Percentiles rank a stretch among this genome's conserved stretches.
phyloP scores from a whole-genome alignment of 2,113 vertebrate species.

The Oxyura jamaicensis region DNA sequence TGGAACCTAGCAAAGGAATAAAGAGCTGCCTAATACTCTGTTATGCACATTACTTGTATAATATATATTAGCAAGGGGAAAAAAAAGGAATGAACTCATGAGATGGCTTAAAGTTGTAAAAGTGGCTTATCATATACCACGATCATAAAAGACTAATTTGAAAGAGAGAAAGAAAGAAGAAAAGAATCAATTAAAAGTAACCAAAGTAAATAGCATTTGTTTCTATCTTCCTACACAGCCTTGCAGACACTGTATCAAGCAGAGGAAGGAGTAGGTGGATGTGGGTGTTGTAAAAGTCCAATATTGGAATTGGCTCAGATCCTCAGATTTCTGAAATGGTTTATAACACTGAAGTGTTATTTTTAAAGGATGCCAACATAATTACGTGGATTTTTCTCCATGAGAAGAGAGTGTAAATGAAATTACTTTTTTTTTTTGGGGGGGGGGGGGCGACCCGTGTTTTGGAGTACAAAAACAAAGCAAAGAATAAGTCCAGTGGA shows the following conservation, averaged over 20 bases:
- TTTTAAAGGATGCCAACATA: neutral
- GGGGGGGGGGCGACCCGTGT: too few relatives aligned
- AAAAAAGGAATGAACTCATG: constrained; percentile 11
- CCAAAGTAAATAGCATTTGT: constrained; percentile 44
- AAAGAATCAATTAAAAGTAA: constrained; percentile 45
- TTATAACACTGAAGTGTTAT: neutral
- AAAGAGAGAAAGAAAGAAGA: constrained; percentile 17
- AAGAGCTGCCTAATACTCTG: constrained; percentile 35
- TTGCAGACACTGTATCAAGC: constrained; percentile 6
- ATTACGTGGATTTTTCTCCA: neutral
- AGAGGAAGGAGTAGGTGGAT: neutral
- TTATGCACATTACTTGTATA: constrained; percentile 24
- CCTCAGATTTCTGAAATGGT: neutral
- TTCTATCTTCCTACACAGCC: constrained; percentile 42
- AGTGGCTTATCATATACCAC: constrained; percentile 58
- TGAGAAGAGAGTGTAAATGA: constrained; percentile 20
- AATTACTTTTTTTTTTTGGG: neutral
- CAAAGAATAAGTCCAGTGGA: neutral
- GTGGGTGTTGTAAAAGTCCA: constrained; percentile 7
- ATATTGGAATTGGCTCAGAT: constrained; percentile 14
- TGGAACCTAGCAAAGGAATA: constrained; percentile 58
- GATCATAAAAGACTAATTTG: constrained; percentile 58
- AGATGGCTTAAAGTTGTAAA: constrained; percentile 47
- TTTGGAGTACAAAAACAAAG: neutral
- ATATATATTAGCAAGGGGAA: constrained; percentile 50